Percentiles rank a stretch among this genome's conserved stretches.
Evolutionary conservation across 2,888 invertebrate genomes (phyloP).

Genomic region (Philonicus albiceps): DNA sequence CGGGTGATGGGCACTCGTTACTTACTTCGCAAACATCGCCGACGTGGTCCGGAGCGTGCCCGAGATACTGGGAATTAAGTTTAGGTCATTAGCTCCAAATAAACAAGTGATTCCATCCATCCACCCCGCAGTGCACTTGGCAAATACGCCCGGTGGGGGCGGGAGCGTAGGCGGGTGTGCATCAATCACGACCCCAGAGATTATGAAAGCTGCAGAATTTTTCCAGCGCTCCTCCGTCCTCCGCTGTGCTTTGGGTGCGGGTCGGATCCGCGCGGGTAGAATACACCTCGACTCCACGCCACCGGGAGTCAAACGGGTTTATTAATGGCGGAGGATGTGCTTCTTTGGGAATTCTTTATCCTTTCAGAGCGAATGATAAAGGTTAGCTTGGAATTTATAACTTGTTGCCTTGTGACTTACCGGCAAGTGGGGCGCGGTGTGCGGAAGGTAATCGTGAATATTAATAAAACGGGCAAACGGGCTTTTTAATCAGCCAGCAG

Average conservation of each 20-base stretch:
- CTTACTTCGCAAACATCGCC: not conserved
- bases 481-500: not conserved
- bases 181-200: not conserved
- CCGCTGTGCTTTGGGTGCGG: not conserved
- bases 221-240: not conserved
- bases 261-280: not conserved
- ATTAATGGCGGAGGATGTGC: conserved; percentile 17
- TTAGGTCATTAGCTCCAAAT: conserved; percentile 16
- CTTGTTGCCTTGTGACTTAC: not conserved
- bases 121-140: not conserved
- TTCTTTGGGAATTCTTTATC: conserved; percentile 24
- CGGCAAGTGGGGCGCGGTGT: not conserved
- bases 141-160: not conserved
- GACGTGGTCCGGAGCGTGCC: not conserved
- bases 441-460: not conserved
- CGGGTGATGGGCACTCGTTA: not conserved
- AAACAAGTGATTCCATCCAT: not conserved
- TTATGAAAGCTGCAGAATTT: not conserved
- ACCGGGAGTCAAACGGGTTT: not conserved
- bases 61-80: not conserved
- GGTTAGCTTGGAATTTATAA: conserved; percentile 14
- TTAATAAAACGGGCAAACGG: not conserved
- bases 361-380: conserved; percentile 1
- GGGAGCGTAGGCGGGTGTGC: not conserved
- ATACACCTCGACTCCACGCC: not conserved